phyloP scores from a whole-genome alignment of 2,888 invertebrate genomes.

The Sphecodes monilicornis region DNA sequence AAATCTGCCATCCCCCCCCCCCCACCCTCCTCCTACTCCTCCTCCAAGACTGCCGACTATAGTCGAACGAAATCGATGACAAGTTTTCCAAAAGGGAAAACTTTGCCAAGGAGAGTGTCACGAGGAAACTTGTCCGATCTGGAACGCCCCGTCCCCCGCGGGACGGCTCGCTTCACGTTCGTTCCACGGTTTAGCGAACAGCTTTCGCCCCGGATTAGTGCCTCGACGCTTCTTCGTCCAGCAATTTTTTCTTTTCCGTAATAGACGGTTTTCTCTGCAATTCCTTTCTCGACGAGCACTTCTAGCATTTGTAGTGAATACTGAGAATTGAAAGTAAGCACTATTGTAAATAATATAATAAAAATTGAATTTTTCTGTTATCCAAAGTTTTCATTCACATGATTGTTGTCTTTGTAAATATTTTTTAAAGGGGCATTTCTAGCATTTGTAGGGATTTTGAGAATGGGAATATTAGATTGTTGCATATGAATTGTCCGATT shows the following conservation, averaged over 20 bases:
- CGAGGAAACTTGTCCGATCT: not conserved
- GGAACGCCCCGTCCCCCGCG: not conserved
- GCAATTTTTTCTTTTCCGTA: not conserved
- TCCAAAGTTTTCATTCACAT: no score
- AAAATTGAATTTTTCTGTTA: no score
- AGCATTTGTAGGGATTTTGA: no score
- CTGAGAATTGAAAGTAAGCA: no score
- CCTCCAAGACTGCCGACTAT: not conserved
- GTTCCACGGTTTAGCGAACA: not conserved
- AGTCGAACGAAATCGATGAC: not conserved
- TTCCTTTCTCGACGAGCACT: not conserved
- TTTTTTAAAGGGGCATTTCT: no score
- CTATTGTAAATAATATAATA: no score
- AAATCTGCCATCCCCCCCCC: not conserved
- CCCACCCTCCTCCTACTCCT: no score
- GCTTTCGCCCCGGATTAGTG: not conserved
- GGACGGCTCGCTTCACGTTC: not conserved
- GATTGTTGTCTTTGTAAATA: no score
- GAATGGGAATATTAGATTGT: no score
- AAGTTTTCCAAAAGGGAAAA: conserved; percentile 1
- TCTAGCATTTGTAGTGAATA: no score
- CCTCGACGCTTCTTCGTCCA: not conserved
- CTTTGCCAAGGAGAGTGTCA: not conserved
- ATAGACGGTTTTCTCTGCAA: not conserved
- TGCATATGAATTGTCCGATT: no score